Evolutionary conservation across 1,140 invertebrate genomes (phyloP).

Genomic region (Heliconius eleuchia): DNA sequence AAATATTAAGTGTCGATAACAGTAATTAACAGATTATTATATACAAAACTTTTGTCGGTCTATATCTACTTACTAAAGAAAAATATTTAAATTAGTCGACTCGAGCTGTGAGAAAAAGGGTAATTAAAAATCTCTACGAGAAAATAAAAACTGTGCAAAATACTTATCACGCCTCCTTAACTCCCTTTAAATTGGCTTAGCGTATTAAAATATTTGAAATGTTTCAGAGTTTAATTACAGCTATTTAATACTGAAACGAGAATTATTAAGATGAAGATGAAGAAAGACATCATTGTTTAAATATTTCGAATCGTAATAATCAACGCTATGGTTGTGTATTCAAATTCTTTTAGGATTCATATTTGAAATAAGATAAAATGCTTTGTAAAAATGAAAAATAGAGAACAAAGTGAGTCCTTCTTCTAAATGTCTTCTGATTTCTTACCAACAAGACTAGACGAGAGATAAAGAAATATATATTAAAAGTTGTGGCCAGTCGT

Average conservation of each 20-base stretch:
- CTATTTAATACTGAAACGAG: background rate
- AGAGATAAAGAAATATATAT: background rate
- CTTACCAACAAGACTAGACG: background rate
- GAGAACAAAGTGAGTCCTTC: no score
- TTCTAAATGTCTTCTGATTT: no score
- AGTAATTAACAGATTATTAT: background rate
- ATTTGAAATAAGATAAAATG: no score
- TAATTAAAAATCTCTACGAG: background rate
- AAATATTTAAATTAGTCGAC: slow-evolving; percentile 1
- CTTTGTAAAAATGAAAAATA: no score
- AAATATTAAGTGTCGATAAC: no score
- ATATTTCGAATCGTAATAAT: no score
- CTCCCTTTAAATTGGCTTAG: background rate
- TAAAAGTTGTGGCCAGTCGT: no score
- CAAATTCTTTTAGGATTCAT: no score
- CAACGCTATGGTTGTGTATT: no score
- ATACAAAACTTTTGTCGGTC: background rate
- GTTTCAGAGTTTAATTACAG: background rate
- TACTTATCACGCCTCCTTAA: background rate
- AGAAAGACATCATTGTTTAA: no score
- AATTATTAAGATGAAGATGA: background rate
- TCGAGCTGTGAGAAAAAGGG: background rate
- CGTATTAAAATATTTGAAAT: background rate
- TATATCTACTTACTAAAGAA: background rate
- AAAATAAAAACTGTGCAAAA: slow-evolving; percentile 11